These are phyloP conservation scores for Opisthocomus hoazin DNA, from an alignment of 2,113 vertebrate genomes.

Conservation along the genomic window DNA sequence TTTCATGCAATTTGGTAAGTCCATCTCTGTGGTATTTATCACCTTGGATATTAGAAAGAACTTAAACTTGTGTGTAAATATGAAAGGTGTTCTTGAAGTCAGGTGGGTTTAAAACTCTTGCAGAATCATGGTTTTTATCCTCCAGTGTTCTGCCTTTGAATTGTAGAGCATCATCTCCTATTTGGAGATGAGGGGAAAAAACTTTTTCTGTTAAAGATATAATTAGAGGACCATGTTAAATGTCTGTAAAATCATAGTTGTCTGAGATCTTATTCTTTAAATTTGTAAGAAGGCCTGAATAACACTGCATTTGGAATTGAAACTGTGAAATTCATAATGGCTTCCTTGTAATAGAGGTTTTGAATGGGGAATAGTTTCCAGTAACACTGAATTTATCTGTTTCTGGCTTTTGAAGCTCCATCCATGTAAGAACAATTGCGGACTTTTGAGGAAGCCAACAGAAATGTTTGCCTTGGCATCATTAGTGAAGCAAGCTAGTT, in stretches of 20 bases:
- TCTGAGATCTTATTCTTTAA: slow-evolving; percentile 25
- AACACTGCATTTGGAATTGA: slow-evolving; percentile 45
- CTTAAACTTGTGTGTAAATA: neutral
- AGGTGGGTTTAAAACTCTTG: neutral
- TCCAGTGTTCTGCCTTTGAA: neutral
- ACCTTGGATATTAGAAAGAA: neutral
- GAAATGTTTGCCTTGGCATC: slow-evolving; percentile 65
- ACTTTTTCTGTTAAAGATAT: neutral
- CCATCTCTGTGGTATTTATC: neutral
- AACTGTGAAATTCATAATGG: slow-evolving; percentile 50
- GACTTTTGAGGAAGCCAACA: slow-evolving; percentile 53
- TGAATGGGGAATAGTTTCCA: slow-evolving; percentile 57
- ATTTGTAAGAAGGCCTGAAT: slow-evolving; percentile 16
- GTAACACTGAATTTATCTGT: slow-evolving; percentile 56
- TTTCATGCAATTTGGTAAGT: neutral
- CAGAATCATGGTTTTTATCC: neutral
- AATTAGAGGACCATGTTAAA: neutral
- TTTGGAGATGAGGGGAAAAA: neutral
- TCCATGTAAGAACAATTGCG: slow-evolving; percentile 42
- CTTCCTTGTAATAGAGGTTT: slow-evolving; percentile 60
- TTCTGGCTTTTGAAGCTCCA: slow-evolving; percentile 26
- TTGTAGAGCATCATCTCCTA: neutral
- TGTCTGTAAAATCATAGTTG: neutral
- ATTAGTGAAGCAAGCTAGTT: slow-evolving; percentile 42
- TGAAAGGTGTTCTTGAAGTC: neutral